Evolutionary conservation across 2,888 invertebrate species (phyloP), one percentile per base, ranked within the genome.

Genomic region (Dioctria rufipes): DNA sequence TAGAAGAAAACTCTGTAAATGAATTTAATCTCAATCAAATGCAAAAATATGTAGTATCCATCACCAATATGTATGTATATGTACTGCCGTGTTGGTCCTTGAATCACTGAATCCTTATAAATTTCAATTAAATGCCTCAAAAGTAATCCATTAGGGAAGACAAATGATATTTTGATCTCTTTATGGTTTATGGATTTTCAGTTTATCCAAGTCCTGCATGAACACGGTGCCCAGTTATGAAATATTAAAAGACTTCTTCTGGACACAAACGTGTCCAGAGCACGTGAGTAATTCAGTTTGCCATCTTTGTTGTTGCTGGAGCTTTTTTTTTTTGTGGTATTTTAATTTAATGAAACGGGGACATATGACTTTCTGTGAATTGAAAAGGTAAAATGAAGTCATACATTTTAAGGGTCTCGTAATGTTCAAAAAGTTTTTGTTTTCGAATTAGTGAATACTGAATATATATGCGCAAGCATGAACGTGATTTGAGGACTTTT

Each of bases 81-180:
- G 25, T 25, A 25, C 25, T 25, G 25, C 25, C 25, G 25, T 25
- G 39, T 39, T 42, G 42, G 43, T 39, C 51, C 49, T 9, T 42
- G 13, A 75, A n/a, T 43, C 46, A 13, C 46, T 40, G 82, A 82
- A 82, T 82, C 83, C 83, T 81, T 83, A 83, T 81, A 82, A 82
- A 83, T 83, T 83, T 83, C 83, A 83, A 83, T 83, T 83, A 83
- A 83, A 82, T 83, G 71, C 82, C 58, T 83, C 79, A 82, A 83
- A 83, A 83, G 83, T 83, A 83, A 83, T 83, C 83, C 83, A 83
- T 83, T 83, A 83, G 83, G 81, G 82, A 83, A 82, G 83, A 83
- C 82, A 83, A 83, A 82, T 83, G 83, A 83, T 81, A 83, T 83
- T 83, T 83, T 83, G 83, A 83, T 83, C 83, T 83, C 78, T 83